Conservation (phyloP, 2,888 invertebrate genomes). For the Cyclophora albipunctata region DNA sequence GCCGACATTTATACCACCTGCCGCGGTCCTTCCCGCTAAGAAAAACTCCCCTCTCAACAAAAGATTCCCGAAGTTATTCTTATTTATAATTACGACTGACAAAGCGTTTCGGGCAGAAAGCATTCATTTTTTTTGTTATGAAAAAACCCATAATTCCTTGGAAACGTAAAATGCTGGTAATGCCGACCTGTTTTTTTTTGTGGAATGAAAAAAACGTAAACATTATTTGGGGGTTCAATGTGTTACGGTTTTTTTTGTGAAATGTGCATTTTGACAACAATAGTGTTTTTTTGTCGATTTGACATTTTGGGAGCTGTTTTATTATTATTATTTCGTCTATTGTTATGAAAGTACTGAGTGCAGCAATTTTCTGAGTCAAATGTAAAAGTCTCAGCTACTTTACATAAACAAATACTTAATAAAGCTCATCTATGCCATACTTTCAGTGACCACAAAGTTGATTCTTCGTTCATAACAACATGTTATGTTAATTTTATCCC, state of each 20-base stretch:
- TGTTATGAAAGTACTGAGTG: background rate
- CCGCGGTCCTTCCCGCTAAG: conserved; percentile 67
- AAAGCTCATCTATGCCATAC: no score
- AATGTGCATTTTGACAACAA: conserved; percentile 1
- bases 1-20: conserved; percentile 67
- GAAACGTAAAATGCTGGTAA: conserved; percentile 44
- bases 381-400: no score
- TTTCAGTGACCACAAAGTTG: no score
- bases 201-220: conserved; percentile 61
- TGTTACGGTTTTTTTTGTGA: background rate
- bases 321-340: no score
- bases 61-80: conserved; percentile 69
- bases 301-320: background rate
- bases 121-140: conserved; percentile 42
- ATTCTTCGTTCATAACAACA: no score
- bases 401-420: no score
- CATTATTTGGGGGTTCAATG: conserved; percentile 36
- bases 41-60: conserved; percentile 69
- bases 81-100: conserved; percentile 66
- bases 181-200: conserved; percentile 44
- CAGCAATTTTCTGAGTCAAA: background rate
- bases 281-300: background rate
- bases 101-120: conserved; percentile 59
- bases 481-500: no score
- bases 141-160: conserved; percentile 49